These are phyloP conservation scores for Dromius quadrimaculatus DNA, from an alignment of 2,888 invertebrate species.

Conservation along the genomic window DNA sequence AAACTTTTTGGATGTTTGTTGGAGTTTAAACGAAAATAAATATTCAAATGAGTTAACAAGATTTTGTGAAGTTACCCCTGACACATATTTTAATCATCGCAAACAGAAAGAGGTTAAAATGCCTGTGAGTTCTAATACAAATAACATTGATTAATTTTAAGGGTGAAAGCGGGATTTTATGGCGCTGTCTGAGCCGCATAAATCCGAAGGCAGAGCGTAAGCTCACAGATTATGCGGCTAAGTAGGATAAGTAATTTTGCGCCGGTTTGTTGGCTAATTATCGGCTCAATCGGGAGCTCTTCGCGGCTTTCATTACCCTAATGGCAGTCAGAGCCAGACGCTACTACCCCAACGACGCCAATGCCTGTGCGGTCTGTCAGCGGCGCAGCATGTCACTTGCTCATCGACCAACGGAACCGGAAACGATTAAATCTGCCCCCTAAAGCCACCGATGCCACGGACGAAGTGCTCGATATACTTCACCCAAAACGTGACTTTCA, in stretches of 20 bases:
- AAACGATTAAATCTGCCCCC: constrained; percentile 12
- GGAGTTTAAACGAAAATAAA: no score
- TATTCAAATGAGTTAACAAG: no score
- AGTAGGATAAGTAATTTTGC: constrained; percentile 65
- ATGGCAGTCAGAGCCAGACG: constrained; percentile 57
- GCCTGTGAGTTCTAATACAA: no score
- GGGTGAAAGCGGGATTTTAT: constrained; percentile 21
- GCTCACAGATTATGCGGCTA: constrained; percentile 64
- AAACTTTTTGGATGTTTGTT: no score
- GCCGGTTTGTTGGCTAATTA: constrained; percentile 66
- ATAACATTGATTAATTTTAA: constrained; percentile 26
- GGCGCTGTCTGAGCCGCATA: constrained; percentile 15
- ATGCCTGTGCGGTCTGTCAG: constrained; percentile 39
- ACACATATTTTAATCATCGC: no score
- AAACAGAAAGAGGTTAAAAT: no score
- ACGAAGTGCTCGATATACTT: not conserved
- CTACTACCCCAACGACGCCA: not conserved
- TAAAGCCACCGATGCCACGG: not conserved
- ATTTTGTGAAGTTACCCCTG: no score
- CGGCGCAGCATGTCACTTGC: constrained; percentile 4
- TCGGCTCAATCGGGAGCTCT: constrained; percentile 61
- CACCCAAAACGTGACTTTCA: not conserved
- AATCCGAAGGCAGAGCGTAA: constrained; percentile 57
- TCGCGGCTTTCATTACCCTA: constrained; percentile 63
- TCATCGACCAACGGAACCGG: not conserved